These are phyloP conservation scores for Cossypha heuglini DNA, from an alignment of 2,797 vertebrate species.

Conservation along the genomic window DNA sequence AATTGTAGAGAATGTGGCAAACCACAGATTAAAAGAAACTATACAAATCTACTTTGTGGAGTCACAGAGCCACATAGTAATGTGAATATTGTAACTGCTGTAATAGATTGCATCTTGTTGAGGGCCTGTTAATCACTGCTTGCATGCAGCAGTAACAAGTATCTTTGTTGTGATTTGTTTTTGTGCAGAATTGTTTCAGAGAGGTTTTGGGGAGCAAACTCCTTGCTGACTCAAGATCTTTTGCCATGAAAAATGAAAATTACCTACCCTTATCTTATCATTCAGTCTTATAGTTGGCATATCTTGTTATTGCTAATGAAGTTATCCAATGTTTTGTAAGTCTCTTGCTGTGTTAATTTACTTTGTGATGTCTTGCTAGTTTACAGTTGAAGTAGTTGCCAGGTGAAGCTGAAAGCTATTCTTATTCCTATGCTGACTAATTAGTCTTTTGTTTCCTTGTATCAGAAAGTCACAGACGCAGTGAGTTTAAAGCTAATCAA, in stretches of 20 bases:
- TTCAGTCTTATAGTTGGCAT: neutral
- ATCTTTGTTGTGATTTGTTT: neutral
- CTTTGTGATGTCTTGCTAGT: constrained; percentile 6
- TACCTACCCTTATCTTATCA: neutral
- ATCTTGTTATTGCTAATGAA: neutral
- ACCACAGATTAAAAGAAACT: neutral
- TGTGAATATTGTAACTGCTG: neutral
- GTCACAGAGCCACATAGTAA: neutral
- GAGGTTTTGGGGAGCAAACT: neutral
- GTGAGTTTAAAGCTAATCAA: constrained; percentile 57
- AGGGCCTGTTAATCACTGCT: neutral
- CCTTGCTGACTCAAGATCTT: constrained; percentile 1
- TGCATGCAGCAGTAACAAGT: neutral
- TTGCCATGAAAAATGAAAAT: constrained; percentile 18
- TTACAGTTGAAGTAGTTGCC: neutral
- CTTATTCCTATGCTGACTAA: constrained; percentile 42
- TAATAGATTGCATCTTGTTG: neutral
- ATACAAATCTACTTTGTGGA: neutral
- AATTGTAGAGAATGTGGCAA: neutral
- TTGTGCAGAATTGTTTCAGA: neutral
- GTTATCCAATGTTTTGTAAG: constrained; percentile 13
- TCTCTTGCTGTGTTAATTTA: constrained; percentile 22
- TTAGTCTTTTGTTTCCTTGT: constrained; percentile 61
- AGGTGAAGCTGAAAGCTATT: constrained; percentile 43
- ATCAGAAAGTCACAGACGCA: constrained; percentile 63